Base-by-base conservation (phyloP, 2,888 invertebrate genomes). In the Aricia artaxerxes region DNA sequence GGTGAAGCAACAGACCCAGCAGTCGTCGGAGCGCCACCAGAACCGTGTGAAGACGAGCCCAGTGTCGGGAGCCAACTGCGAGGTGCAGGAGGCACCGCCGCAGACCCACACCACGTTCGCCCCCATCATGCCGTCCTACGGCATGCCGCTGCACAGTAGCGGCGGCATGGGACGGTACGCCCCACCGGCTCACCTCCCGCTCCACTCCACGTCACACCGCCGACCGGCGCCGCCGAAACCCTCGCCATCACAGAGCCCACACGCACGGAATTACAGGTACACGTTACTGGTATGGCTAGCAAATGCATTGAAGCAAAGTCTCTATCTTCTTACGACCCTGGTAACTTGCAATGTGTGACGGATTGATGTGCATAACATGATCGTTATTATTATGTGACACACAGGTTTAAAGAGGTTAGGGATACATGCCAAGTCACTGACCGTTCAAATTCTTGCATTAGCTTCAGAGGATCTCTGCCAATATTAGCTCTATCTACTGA, bases 221-320 rank as follows among this genome's bases (percentile, higher is more conserved):
- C 87, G 94, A 84, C 93, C 94, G 44, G 91, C 93, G 16, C 88
- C 95, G 60, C 94, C 94, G 77, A 94, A 94, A 83, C 94, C 90
- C 84, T 95, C 94, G 86, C 95, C 93, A 83, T 95, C 91, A 86
- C 95, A 87, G 88, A 95, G 91, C 89, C 95, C 91, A 84, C 95
- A 87, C 87, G 93, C 94, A 88, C 94, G 91, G 88, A 95, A 91
- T 91, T 95, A 91, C 86, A 95, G 92, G 96, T 95, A 84, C n/a
- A 9, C 40, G 80, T 85, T 84, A 79, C 4, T 57, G 53, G 4
- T 16, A 24, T 61, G 9, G 24, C 61, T 2, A 3, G 2, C 5
- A 57, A 57, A 16, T 61, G 24, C 7, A 24, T 61, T 61, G 24
- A 4, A 57, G 11, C 57, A 57, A 16, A 16, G 13, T 16, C 16